phyloP scores from a whole-genome alignment of 2,113 vertebrate genomes.

The Phylloscopus trochiloides region DNA sequence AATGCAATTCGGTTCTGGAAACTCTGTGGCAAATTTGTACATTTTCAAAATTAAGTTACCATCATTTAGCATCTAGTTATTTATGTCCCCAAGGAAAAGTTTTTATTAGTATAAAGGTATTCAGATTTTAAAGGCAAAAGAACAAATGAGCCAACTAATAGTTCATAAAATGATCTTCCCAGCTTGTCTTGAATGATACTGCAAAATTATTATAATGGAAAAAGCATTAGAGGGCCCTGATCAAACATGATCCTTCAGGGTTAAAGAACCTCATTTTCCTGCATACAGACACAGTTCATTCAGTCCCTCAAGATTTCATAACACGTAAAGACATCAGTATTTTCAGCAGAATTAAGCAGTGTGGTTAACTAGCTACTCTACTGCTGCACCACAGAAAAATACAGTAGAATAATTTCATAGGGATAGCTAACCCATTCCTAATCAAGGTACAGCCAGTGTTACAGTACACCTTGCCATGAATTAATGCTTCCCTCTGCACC shows the following conservation, averaged over 20 bases:
- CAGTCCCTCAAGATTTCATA: not conserved
- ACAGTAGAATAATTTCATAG: not conserved
- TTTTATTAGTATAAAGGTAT: conserved; percentile 1
- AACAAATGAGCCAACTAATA: conserved; percentile 19
- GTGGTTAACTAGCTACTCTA: not conserved
- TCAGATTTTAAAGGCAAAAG: not conserved
- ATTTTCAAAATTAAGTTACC: not conserved
- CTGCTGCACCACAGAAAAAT: not conserved
- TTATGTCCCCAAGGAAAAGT: not conserved
- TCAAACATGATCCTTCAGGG: not conserved
- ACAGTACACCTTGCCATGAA: not conserved
- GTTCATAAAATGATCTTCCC: not conserved
- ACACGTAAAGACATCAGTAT: not conserved
- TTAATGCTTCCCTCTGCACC: not conserved
- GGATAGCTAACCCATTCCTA: not conserved
- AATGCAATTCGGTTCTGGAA: not conserved
- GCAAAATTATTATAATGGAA: not conserved
- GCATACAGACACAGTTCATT: not conserved
- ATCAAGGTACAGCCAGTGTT: not conserved
- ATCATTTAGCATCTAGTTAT: not conserved
- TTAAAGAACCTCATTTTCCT: not conserved
- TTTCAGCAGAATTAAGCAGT: not conserved
- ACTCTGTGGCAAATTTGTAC: not conserved
- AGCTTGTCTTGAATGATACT: not conserved
- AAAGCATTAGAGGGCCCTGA: not conserved